Percentiles rank a stretch among this genome's conserved stretches.
Evolutionary conservation across 2,888 invertebrate species (phyloP).

Genomic region (Drosophila ezoana): DNA sequence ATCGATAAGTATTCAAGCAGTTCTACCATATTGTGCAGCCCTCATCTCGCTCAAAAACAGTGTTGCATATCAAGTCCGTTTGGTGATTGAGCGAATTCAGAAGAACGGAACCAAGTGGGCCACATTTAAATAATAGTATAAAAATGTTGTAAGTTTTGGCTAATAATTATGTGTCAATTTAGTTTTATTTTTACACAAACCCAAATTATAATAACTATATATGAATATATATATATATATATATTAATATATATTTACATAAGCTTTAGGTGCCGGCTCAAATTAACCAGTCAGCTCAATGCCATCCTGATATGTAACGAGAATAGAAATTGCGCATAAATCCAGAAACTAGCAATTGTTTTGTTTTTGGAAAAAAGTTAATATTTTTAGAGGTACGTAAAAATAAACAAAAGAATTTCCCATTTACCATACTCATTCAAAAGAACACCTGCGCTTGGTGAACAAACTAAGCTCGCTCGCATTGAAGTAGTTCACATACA

Average conservation of each 20-base stretch:
- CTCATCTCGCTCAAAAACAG: not conserved
- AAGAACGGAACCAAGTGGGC: slow-evolving; percentile 6
- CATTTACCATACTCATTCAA: not conserved
- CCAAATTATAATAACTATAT: slow-evolving; percentile 1
- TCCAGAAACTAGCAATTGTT: not conserved
- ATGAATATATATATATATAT: not conserved
- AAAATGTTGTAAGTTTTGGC: slow-evolving; percentile 1
- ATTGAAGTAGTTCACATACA: slow-evolving; percentile 2
- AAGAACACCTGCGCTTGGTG: slow-evolving; percentile 12
- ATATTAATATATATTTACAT: not conserved
- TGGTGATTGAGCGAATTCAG: slow-evolving; percentile 2
- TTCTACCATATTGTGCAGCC: slow-evolving; percentile 6
- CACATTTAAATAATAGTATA: slow-evolving; percentile 4
- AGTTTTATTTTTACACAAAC: slow-evolving; percentile 7
- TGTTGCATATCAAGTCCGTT: not conserved
- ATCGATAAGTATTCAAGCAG: slow-evolving; percentile 17
- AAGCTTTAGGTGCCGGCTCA: slow-evolving; percentile 7
- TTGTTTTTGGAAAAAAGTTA: not conserved
- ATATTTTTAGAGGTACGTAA: slow-evolving; percentile 2
- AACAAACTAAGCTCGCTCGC: slow-evolving; percentile 13
- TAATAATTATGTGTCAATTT: slow-evolving; percentile 8
- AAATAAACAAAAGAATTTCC: not conserved
- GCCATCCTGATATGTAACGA: slow-evolving; percentile 2
- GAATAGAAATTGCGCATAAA: slow-evolving; percentile 8
- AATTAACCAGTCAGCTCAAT: slow-evolving; percentile 2